A percentile compares a stretch with the other conserved stretches of the same genome.
These are phyloP conservation scores for Graptemys geographica DNA, from an alignment of 2,797 vertebrate genomes.

Conservation along the genomic window DNA sequence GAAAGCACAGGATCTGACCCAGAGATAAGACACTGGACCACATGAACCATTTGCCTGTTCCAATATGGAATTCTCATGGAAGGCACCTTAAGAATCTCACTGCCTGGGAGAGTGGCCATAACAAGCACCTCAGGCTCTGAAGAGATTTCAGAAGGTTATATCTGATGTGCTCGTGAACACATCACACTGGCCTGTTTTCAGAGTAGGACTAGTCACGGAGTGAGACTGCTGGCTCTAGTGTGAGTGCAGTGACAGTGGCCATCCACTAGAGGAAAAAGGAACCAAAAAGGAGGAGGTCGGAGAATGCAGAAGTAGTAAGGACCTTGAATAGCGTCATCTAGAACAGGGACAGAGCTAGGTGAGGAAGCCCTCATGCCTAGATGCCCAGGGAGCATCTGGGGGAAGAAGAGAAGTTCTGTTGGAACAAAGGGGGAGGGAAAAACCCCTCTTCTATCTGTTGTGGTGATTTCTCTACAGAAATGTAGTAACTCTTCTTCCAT, in stretches of 20 bases:
- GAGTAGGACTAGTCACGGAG: neutral
- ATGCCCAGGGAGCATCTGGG: neutral
- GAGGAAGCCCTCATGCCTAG: rapidly evolving
- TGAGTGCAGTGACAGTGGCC: neutral
- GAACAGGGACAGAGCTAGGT: neutral
- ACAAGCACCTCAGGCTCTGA: neutral
- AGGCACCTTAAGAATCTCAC: rapidly evolving
- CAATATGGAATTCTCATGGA: neutral
- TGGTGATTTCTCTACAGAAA: slow-evolving; percentile 18
- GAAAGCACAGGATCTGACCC: neutral
- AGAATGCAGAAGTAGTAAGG: neutral
- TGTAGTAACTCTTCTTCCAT: neutral
- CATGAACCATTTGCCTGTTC: neutral
- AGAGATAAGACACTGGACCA: neutral
- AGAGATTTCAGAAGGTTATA: neutral
- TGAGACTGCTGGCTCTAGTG: neutral
- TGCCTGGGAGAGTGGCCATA: neutral
- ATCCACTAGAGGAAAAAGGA: neutral
- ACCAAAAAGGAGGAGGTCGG: neutral
- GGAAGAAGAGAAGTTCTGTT: rapidly evolving
- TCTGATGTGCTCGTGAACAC: neutral
- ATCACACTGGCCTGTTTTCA: neutral
- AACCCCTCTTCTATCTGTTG: neutral
- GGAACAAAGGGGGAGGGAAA: neutral
- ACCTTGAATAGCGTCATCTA: neutral